Evolutionary conservation across 2,888 invertebrate species (phyloP).

Genomic region (Agrilus biguttatus): DNA sequence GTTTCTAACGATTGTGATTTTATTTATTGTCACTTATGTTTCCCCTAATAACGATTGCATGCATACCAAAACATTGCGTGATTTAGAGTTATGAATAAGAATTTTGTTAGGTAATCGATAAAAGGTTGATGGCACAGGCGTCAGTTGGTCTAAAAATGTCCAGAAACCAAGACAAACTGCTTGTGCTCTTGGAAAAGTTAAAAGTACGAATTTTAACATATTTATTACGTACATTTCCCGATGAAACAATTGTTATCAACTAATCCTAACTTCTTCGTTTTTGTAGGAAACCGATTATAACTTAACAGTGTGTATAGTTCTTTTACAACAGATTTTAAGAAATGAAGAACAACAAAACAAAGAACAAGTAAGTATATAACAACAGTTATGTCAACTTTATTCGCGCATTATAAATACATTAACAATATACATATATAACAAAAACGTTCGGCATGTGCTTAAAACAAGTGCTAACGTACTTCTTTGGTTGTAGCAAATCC

Average conservation of each 20-base stretch:
- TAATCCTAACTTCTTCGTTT: slow-evolving; percentile 2
- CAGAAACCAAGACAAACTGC: slow-evolving; percentile 13
- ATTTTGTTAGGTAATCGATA: slow-evolving; percentile 15
- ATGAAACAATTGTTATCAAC: neutral
- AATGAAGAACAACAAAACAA: slow-evolving; percentile 3
- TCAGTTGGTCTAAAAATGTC: slow-evolving; percentile 10
- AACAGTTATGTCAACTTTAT: neutral
- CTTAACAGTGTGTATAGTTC: slow-evolving; percentile 14
- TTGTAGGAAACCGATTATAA: slow-evolving; percentile 16
- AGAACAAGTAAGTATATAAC: neutral
- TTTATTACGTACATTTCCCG: slow-evolving; percentile 1
- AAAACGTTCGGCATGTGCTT: neutral
- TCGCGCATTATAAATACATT: neutral
- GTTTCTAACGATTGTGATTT: too few relatives aligned
- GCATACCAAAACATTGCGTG: slow-evolving; percentile 9
- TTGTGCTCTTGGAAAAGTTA: slow-evolving; percentile 14
- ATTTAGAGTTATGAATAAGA: slow-evolving; percentile 9
- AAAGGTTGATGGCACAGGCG: slow-evolving; percentile 14
- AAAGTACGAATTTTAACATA: slow-evolving; percentile 10
- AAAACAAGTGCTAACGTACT: neutral
- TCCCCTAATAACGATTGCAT: too few relatives aligned
- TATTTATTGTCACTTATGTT: too few relatives aligned
- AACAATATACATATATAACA: neutral
- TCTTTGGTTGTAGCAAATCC: neutral
- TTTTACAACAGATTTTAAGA: slow-evolving; percentile 14